Conservation (phyloP, 2,888 invertebrate species). For the Hemaris fuciformis region DNA sequence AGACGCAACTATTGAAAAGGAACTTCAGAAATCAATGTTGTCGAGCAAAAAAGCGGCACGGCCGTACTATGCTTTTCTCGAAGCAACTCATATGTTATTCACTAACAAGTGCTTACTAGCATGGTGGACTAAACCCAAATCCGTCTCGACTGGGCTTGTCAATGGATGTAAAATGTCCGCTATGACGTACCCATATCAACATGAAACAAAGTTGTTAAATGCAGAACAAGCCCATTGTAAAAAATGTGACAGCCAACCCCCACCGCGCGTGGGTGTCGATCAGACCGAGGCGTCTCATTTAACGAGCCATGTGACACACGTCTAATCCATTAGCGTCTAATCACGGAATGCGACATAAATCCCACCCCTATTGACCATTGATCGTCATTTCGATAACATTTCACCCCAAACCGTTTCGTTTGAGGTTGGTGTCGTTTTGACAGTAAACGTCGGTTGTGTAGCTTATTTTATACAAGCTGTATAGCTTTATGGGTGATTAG, state of each 20-base stretch:
- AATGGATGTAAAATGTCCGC: no score
- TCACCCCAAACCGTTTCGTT: constrained; percentile 4
- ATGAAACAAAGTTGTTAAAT: not conserved
- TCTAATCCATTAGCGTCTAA: constrained; percentile 30
- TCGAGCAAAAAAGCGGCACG: no score
- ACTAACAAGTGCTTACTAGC: no score
- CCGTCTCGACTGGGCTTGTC: no score
- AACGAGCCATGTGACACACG: constrained; percentile 19
- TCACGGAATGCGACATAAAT: constrained; percentile 20
- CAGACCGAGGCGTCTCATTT: not conserved
- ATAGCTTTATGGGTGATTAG: not conserved
- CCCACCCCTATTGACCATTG: constrained; percentile 21
- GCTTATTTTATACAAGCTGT: not conserved
- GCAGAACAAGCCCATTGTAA: not conserved
- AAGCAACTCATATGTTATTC: no score
- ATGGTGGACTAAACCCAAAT: no score
- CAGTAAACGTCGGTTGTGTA: not conserved
- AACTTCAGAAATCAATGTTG: no score
- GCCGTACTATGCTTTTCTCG: no score
- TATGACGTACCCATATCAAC: no score
- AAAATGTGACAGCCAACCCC: not conserved
- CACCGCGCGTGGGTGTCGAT: not conserved
- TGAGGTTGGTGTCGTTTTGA: constrained; percentile 5
- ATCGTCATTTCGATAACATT: constrained; percentile 21
- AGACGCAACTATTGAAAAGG: no score